phyloP scores from a whole-genome alignment of 2,888 invertebrate genomes.

The Pollenia angustigena region DNA sequence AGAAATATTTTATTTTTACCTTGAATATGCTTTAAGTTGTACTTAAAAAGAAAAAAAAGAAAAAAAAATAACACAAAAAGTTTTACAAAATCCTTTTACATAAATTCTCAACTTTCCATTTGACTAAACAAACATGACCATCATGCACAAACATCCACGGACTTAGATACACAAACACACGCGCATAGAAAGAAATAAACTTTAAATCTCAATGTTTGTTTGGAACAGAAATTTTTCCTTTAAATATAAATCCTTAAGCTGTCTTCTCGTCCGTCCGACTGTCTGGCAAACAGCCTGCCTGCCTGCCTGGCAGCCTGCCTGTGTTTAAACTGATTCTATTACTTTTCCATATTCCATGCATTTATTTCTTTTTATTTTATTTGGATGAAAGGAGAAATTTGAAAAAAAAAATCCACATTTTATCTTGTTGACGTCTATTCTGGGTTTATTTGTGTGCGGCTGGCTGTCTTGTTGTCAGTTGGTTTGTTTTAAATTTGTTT shows the following conservation, averaged over 20 bases:
- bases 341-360: conserved; percentile 24
- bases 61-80: too few species aligned
- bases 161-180: not conserved
- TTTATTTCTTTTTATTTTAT: not conserved
- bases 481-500: conserved; percentile 58
- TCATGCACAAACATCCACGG: conserved; percentile 48
- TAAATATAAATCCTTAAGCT: conserved; percentile 60
- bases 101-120: conserved; percentile 72
- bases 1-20: conserved; percentile 39
- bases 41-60: conserved; percentile 36
- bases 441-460: conserved; percentile 64
- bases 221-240: conserved; percentile 26
- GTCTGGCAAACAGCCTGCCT: conserved; percentile 20
- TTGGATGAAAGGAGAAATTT: conserved; percentile 29
- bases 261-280: conserved; percentile 10
- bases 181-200: conserved; percentile 6
- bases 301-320: not conserved
- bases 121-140: conserved; percentile 71
- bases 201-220: conserved; percentile 30
- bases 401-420: conserved; percentile 64
- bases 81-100: conserved; percentile 65
- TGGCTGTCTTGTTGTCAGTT: conserved; percentile 61
- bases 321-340: conserved; percentile 25
- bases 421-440: conserved; percentile 65
- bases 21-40: conserved; percentile 57